Evolutionary conservation across 2,888 invertebrate genomes (phyloP).

Genomic region (Melikaiella ostensackeni): DNA sequence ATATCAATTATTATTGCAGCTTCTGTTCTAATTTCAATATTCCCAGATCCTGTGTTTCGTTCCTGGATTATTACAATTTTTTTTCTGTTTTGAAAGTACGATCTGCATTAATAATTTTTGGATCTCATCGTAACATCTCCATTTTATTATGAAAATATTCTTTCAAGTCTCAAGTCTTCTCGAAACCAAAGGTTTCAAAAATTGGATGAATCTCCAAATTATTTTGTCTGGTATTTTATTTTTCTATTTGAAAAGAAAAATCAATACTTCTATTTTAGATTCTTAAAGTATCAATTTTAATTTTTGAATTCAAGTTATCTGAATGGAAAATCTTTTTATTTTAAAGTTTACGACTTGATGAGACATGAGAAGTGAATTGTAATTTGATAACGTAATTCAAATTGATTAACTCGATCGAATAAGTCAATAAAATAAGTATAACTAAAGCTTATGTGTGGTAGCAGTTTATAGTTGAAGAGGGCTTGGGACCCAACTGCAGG

Average conservation of each 20-base stretch:
- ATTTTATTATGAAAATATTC: neutral
- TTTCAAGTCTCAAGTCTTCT: slow-evolving; percentile 6
- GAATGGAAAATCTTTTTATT: neutral
- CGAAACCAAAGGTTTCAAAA: neutral
- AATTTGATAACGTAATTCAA: neutral
- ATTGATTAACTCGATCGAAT: neutral
- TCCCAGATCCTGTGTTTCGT: neutral
- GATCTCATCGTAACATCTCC: neutral
- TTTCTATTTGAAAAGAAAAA: no score
- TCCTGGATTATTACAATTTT: neutral
- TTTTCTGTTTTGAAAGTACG: neutral
- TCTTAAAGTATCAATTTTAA: neutral
- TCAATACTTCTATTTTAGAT: no score
- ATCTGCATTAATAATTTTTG: neutral
- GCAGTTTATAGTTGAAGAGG: slow-evolving; percentile 82
- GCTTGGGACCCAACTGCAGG: slow-evolving; percentile 69
- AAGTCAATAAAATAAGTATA: slow-evolving; percentile 18
- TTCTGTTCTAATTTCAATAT: neutral
- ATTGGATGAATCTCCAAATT: no score
- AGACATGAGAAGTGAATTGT: slow-evolving; percentile 4
- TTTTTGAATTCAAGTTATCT: neutral
- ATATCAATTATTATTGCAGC: neutral
- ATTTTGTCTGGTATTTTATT: no score
- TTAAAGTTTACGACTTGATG: neutral
- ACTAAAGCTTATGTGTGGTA: slow-evolving; percentile 64